phyloP scores from a whole-genome alignment of 2,113 vertebrate species.

The Tenrec ecaudatus region DNA sequence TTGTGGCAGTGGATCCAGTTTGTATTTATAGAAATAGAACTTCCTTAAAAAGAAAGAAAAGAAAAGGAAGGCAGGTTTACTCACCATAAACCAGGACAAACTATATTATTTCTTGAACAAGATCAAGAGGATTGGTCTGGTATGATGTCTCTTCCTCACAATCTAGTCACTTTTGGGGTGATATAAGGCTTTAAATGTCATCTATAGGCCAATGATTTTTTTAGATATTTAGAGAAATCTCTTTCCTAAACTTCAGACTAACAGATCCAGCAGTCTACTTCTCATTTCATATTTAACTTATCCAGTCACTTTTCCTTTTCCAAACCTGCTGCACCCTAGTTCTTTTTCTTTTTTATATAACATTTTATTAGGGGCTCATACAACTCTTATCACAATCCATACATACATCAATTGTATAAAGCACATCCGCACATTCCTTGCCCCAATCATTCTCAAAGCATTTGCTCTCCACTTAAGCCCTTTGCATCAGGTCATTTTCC shows the following conservation, averaged over 20 bases:
- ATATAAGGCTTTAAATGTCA: background rate
- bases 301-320: background rate
- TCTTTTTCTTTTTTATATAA: constrained; percentile 10
- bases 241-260: background rate
- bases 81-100: constrained; percentile 19
- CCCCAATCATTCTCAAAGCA: no score
- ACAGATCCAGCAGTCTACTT: background rate
- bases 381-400: no score
- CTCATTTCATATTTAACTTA: background rate
- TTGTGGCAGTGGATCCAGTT: no score
- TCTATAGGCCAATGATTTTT: background rate
- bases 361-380: no score
- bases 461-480: no score
- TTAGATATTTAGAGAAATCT: background rate
- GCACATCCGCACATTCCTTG: no score
- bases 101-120: background rate
- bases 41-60: background rate
- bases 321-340: background rate
- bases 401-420: no score
- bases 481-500: no score
- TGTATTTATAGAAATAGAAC: constrained; percentile 1
- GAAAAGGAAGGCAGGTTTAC: background rate
- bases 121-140: background rate
- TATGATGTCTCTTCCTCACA: background rate
- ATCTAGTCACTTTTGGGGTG: background rate